phyloP scores from a whole-genome alignment of 1,140 invertebrate genomes.

The Adelges cooleyi region DNA sequence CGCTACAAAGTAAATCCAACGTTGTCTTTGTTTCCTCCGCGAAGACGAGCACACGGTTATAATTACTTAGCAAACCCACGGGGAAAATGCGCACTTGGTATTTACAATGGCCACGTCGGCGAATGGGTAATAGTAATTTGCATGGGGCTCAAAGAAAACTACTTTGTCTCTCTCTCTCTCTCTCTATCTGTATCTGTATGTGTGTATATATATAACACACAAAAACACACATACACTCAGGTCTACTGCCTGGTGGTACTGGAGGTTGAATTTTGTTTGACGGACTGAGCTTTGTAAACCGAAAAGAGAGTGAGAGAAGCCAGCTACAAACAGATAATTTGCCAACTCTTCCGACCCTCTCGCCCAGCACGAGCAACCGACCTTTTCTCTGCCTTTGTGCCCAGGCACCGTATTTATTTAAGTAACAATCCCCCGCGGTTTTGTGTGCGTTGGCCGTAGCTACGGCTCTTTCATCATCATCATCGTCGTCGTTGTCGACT shows the following conservation, averaged over 20 bases:
- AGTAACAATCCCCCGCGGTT: conserved; percentile 16
- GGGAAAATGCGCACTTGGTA: neutral
- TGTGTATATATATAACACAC: no score
- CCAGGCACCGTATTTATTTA: neutral
- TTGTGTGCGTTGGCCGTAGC: neutral
- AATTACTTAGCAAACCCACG: conserved; percentile 6
- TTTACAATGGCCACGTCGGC: conserved; percentile 5
- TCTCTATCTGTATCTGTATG: no score
- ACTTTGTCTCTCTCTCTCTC: no score
- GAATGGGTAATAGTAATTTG: conserved; percentile 11
- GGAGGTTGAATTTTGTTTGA: conserved; percentile 10
- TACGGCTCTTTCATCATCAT: neutral
- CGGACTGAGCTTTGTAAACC: neutral
- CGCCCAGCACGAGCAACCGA: neutral
- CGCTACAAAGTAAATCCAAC: no score
- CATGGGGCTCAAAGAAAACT: conserved; percentile 14
- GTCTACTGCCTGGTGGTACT: no score
- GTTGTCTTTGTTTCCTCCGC: no score
- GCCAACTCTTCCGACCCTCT: neutral
- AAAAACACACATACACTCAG: neutral
- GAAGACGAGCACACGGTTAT: neutral
- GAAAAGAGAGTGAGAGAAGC: neutral
- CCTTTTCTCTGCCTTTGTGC: conserved; percentile 3
- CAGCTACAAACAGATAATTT: no score
- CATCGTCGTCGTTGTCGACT: no score